Evolutionary conservation across 2,797 vertebrate genomes (phyloP), one percentile per base, ranked within the genome.

Genomic region (Champsocephalus esox): DNA sequence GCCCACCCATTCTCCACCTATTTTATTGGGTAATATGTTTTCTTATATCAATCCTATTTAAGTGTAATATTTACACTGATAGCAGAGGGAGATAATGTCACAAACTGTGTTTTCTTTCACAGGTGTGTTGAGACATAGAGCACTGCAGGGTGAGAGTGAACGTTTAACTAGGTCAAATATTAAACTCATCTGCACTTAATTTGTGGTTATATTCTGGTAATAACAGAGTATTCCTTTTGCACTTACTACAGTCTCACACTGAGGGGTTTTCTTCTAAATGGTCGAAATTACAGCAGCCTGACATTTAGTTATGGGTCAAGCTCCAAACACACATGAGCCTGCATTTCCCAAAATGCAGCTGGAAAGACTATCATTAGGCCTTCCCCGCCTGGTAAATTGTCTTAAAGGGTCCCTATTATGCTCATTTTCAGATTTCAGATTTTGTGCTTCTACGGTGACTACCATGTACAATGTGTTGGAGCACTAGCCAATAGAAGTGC

Each of bases 1-100:
- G 68, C 50, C 32, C 66, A 72, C 41, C 54, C 54, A 62, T 49
- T 50, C 44, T 50, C 74, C 70, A 70, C 69, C 76, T 70, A 66
- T 60, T 62, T 54, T 56, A 51, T 24, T 50, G 32, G 12, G 12
- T 65, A 49, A 58, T 63, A 9, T 57, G 32, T 73, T 68, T 72
- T 68, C 41, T 28, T 76, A 10, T 72, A 14, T n/a, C 50, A 68
- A 56, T 55, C 12, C 48, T 13, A 60, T 66, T 43, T 5, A 56
- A 60, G 12, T 54, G 28, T 51, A 24, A 65, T 56, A 70, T 51
- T 66, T 5, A 45, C 17, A 63, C 21, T 61, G 8, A 65, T n/a
- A 61, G 41, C 45, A 52, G 14, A 61, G 16, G 46, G 21, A 43
- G 10, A 52, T 41, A 19, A 55, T 14, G 12, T 13, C 19, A 21